These are phyloP conservation scores for Synergus laeviventris DNA, from an alignment of 2,888 invertebrate genomes.

Conservation along the genomic window DNA sequence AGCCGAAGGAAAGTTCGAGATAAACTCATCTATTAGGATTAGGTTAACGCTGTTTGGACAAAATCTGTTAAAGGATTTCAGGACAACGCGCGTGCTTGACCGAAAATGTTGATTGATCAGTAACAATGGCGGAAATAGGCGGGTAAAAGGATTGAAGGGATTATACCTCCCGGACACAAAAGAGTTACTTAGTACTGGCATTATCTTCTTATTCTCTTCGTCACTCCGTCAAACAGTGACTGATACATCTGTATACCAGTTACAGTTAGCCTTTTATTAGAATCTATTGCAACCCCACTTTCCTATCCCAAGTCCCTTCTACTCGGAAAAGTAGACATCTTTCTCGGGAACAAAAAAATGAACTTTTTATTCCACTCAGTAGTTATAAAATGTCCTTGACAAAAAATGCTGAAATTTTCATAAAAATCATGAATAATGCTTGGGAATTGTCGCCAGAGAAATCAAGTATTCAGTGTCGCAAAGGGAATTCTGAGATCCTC, in stretches of 20 bases:
- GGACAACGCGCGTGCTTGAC: background rate
- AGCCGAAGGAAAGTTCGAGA: constrained; percentile 60
- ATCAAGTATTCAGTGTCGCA: constrained; percentile 58
- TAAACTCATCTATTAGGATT: constrained; percentile 68
- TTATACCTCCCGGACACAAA: constrained; percentile 17
- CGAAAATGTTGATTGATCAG: background rate
- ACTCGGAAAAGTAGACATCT: no score
- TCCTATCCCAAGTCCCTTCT: no score
- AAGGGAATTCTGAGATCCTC: constrained; percentile 52
- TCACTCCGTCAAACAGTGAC: background rate
- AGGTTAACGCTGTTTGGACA: constrained; percentile 61
- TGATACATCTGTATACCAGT: background rate
- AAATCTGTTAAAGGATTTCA: constrained; percentile 46
- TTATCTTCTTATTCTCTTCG: background rate
- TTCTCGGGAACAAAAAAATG: no score
- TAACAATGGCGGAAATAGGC: constrained; percentile 11
- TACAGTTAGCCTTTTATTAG: background rate
- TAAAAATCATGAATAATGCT: background rate
- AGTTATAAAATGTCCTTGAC: background rate
- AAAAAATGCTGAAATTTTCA: background rate
- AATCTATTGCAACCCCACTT: background rate
- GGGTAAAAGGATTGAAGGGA: constrained; percentile 14
- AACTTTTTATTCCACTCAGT: background rate
- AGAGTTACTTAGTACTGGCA: constrained; percentile 21
- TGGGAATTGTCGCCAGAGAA: constrained; percentile 38